Conservation (phyloP, 2,797 vertebrate genomes). For the Centroberyx gerrardi region DNA sequence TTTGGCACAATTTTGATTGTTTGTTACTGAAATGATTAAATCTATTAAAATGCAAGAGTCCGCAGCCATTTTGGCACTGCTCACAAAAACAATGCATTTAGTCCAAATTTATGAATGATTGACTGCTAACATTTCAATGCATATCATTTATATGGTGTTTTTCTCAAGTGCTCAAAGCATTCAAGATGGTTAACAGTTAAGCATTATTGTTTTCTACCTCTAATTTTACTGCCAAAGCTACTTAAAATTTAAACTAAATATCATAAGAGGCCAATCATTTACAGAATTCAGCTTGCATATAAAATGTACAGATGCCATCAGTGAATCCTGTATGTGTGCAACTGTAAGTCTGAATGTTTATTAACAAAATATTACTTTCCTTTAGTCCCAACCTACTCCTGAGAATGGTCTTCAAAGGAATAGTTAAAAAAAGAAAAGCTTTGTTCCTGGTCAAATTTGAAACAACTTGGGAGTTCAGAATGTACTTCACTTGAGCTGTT, state of each 20-base stretch:
- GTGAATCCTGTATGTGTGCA: slow-evolving; percentile 10
- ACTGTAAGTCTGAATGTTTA: slow-evolving; percentile 10
- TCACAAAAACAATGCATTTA: slow-evolving; percentile 40
- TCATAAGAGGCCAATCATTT: too few species aligned
- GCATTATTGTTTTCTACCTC: neutral
- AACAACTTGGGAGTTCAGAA: slow-evolving; percentile 52
- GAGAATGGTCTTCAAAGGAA: slow-evolving; percentile 12
- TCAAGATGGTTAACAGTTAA: slow-evolving; percentile 7
- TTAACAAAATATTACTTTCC: neutral
- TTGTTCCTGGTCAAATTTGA: slow-evolving; percentile 37
- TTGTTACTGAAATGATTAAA: neutral
- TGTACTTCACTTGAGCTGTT: slow-evolving; percentile 71
- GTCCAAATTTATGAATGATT: too few species aligned
- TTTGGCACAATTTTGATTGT: slow-evolving; percentile 16
- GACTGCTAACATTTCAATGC: too few species aligned
- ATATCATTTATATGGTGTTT: slow-evolving; percentile 11
- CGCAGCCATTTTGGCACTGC: slow-evolving; percentile 59
- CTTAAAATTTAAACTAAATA: neutral
- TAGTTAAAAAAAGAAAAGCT: neutral
- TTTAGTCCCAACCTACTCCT: neutral
- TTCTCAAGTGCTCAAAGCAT: slow-evolving; percentile 18
- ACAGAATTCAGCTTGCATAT: neutral
- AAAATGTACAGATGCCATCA: neutral
- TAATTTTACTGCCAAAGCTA: neutral
- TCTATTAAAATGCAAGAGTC: neutral